A percentile compares a stretch with the other conserved stretches of the same genome.
These are phyloP conservation scores for Ypsolopha scabrella DNA, from an alignment of 2,888 invertebrate species.

Conservation along the genomic window DNA sequence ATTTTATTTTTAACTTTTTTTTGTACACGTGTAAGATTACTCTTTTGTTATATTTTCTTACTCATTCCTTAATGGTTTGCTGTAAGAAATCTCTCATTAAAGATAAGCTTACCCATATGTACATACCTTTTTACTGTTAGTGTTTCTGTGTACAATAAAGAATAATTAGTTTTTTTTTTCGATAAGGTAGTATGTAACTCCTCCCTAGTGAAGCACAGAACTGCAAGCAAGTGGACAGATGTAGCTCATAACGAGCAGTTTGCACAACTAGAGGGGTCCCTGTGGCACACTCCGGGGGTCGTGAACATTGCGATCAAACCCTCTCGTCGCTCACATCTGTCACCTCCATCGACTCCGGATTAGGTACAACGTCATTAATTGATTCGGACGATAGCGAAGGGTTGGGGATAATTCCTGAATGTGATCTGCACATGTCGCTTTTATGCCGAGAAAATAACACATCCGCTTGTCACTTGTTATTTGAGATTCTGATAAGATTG, in stretches of 20 bases:
- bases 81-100: no score
- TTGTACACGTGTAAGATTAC: no score
- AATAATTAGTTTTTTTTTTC: not conserved
- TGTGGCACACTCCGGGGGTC: constrained; percentile 21
- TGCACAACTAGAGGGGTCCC: constrained; percentile 47
- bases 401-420: constrained; percentile 32
- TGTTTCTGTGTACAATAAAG: not conserved
- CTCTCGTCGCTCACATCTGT: constrained; percentile 64
- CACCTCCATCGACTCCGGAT: constrained; percentile 45
- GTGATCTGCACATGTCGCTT: constrained; percentile 28
- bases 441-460: constrained; percentile 4
- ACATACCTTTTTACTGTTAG: not conserved
- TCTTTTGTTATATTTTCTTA: no score
- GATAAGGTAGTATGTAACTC: constrained; percentile 4
- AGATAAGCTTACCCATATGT: constrained; percentile 20
- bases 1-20: no score
- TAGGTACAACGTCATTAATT: constrained; percentile 63
- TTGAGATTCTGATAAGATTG: not conserved
- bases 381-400: constrained; percentile 47
- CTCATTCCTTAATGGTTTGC: no score
- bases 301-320: constrained; percentile 50
- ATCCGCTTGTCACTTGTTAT: not conserved
- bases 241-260: constrained; percentile 49
- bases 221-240: constrained; percentile 65
- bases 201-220: constrained; percentile 16